Conservation (phyloP, 2,797 vertebrate species). For the Coranthus polyacanthus region DNA sequence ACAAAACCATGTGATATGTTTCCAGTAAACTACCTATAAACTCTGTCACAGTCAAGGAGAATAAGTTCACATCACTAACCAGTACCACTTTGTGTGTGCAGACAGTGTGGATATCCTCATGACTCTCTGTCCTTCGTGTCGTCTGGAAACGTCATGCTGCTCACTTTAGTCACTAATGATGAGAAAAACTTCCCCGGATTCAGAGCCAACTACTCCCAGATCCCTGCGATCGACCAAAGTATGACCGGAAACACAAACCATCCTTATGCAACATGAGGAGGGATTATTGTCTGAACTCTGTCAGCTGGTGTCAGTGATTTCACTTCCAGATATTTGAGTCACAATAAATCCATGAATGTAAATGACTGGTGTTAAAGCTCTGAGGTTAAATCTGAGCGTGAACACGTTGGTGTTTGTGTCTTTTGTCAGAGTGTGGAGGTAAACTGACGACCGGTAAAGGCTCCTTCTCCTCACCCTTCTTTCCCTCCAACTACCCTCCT, state of each 20-base stretch:
- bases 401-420: not conserved
- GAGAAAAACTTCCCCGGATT: conserved; percentile 91
- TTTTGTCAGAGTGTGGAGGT: conserved; percentile 87
- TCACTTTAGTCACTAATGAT: conserved; percentile 87
- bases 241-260: too few species aligned
- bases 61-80: too few species aligned
- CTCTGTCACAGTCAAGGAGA: too few species aligned
- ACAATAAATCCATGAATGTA: too few species aligned
- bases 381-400: not conserved
- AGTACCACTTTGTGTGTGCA: too few species aligned
- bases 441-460: conserved; percentile 78
- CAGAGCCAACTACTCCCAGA: conserved; percentile 89
- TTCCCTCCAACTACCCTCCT: conserved; percentile 91
- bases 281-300: too few species aligned
- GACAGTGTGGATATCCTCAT: conserved; percentile 90
- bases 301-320: too few species aligned
- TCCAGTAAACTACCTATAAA: too few species aligned
- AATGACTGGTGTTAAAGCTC: too few species aligned
- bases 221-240: conserved; percentile 80
- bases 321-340: too few species aligned
- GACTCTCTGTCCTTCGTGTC: conserved; percentile 91
- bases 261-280: too few species aligned
- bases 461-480: conserved; percentile 89
- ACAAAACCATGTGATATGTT: too few species aligned
- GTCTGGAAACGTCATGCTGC: conserved; percentile 92